Conservation (phyloP, 1,140 invertebrate species). For the Metopolophium dirhodum region DNA sequence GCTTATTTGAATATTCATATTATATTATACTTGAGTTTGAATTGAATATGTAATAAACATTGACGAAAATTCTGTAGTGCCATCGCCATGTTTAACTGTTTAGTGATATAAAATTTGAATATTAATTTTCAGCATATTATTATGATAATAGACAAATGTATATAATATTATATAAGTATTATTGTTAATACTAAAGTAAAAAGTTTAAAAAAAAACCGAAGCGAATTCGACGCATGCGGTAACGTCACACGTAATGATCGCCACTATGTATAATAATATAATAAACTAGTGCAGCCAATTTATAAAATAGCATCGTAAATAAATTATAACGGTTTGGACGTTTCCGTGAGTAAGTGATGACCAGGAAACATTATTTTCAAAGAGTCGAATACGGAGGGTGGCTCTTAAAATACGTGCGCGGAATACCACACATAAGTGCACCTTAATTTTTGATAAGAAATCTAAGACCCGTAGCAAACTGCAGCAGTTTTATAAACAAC, state of each 20-base stretch:
- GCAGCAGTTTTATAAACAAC: no score
- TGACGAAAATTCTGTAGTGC: no score
- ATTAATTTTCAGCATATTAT: no score
- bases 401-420: neutral
- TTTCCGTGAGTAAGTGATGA: neutral
- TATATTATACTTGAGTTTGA: neutral
- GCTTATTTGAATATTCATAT: no score
- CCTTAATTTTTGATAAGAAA: constrained; percentile 44
- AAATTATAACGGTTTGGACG: neutral
- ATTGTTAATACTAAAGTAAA: neutral
- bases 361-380: constrained; percentile 13
- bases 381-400: neutral
- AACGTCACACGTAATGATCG: neutral
- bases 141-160: no score
- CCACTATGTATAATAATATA: neutral
- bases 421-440: neutral
- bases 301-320: neutral
- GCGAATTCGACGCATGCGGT: no score
- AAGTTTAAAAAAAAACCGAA: neutral
- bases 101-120: no score
- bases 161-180: no score
- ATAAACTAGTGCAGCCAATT: neutral
- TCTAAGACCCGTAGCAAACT: neutral
- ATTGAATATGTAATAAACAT: no score
- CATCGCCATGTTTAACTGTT: no score